Evolutionary conservation across 2,888 invertebrate species (phyloP).

Genomic region (Dastarcus helophoroides): DNA sequence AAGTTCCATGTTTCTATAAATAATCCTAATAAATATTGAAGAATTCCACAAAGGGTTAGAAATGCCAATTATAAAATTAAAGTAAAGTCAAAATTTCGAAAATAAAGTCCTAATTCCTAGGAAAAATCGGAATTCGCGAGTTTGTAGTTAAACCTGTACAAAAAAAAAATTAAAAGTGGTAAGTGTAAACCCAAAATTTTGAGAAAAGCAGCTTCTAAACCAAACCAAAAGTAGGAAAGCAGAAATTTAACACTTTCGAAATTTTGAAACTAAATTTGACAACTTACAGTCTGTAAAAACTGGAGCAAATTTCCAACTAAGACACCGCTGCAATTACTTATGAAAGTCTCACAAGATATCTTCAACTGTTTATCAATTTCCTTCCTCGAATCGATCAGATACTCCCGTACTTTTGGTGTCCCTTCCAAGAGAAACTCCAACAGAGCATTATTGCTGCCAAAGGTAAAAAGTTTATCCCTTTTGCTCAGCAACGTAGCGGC

Average conservation of each 20-base stretch:
- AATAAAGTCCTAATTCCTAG: too few species aligned
- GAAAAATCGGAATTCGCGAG: too few species aligned
- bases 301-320: constrained; percentile 62
- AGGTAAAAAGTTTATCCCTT: constrained; percentile 67
- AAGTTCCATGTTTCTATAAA: too few species aligned
- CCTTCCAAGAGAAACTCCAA: constrained; percentile 87
- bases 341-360: constrained; percentile 78
- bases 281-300: constrained; percentile 67
- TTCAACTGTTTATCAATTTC: constrained; percentile 92
- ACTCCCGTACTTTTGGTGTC: constrained; percentile 86
- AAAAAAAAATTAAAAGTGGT: too few species aligned
- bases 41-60: too few species aligned
- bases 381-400: constrained; percentile 86
- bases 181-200: constrained; percentile 2
- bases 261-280: too few species aligned
- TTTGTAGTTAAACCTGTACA: too few species aligned
- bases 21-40: too few species aligned
- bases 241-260: too few species aligned
- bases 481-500: constrained; percentile 66
- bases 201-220: not conserved
- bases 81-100: too few species aligned
- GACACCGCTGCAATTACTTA: constrained; percentile 62
- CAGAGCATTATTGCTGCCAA: constrained; percentile 79
- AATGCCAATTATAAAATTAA: too few species aligned
- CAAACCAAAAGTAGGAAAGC: constrained; percentile 6